Base-by-base conservation (phyloP, 1,140 invertebrate species). In the Atta cephalotes region DNA sequence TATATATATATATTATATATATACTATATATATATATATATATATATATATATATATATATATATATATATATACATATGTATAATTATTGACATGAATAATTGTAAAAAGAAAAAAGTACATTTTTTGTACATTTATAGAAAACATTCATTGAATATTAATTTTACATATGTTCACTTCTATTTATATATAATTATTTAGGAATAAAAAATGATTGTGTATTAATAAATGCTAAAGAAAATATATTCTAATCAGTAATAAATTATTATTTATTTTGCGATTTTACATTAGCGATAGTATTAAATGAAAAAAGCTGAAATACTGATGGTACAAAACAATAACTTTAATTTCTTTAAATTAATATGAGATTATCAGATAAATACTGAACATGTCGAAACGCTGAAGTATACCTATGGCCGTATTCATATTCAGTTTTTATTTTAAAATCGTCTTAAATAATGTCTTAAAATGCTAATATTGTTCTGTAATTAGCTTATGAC, bases 161-260 rank as follows among this genome's bases (percentile, higher is more conserved):
- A 16, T n/a, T 66, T 66, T 66, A 66, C 3, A 66, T n/a, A n/a
- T 66, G 6, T 18, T 7, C 3, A 31, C 9, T 7, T 10, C 18
- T 65, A 21, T 39, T 39, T 39, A 45, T 39, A 66, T 66, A 66
- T 66, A 6, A 66, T 39, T 66, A 66, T 66, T 66, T 39, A 39
- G 5, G n/a, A 66, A 66, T 66, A 66, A 66, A 66, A 25, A 10
- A n/a, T 4, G 5, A n/a, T 35, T 12, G 2, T 35, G 1, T 10
- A n/a, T 66, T 1, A 4, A 66, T 35, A 39, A 25, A 25, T 18
- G 6, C 18, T 66, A 12, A 35, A 65, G 31, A 65, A 66, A 39
- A 39, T 35, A 66, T n/a, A 66, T 66, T 66, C 25, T 35, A n/a
- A 1, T 66, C 9, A 21, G 0, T 0, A 39, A 10, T 4, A 66